A percentile compares a stretch with the other conserved stretches of the same genome.
Conservation (phyloP, 2,888 invertebrate species). For the Leistus spinibarbis region DNA sequence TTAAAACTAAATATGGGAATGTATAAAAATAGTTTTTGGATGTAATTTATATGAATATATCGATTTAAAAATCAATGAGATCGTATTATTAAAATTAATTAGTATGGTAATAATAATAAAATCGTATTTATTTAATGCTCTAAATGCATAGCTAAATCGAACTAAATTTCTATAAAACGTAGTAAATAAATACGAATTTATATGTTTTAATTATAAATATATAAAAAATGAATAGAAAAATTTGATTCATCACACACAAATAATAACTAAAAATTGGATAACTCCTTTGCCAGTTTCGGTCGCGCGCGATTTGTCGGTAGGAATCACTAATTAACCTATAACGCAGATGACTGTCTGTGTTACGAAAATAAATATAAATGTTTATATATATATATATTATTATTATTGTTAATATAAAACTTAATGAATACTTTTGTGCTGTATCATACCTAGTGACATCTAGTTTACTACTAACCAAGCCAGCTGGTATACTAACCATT, state of each 20-base stretch:
- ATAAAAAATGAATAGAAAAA: neutral
- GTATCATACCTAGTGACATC: constrained; percentile 38
- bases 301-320: neutral
- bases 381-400: constrained; percentile 18
- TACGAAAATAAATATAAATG: constrained; percentile 37
- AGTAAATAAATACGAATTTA: too few relatives aligned
- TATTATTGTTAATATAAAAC: constrained; percentile 21
- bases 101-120: neutral
- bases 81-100: neutral
- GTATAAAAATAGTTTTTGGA: neutral
- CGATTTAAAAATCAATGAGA: neutral
- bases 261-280: neutral
- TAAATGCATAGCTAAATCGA: too few relatives aligned
- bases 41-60: too few relatives aligned
- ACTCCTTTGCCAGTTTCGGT: neutral
- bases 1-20: constrained; percentile 2
- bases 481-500: neutral
- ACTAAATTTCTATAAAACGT: too few relatives aligned
- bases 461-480: constrained; percentile 5
- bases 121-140: neutral
- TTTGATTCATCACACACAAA: neutral
- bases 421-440: constrained; percentile 38
- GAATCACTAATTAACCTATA: constrained; percentile 35
- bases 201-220: too few relatives aligned
- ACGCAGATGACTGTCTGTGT: constrained; percentile 5